Evolutionary conservation across 2,113 vertebrate species (phyloP).

Genomic region (Tachuris rubrigastra): DNA sequence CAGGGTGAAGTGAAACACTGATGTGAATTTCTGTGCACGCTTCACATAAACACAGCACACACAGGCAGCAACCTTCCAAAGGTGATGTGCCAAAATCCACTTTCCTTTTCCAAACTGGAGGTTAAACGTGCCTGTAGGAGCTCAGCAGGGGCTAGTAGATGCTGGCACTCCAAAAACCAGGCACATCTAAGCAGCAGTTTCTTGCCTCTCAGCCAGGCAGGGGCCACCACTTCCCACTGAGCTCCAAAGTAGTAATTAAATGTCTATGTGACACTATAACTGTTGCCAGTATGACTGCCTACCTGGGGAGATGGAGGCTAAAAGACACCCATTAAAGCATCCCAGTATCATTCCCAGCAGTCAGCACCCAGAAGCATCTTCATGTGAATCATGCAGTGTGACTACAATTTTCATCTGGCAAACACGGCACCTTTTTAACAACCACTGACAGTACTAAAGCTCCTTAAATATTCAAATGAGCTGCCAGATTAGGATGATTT

Average conservation of each 20-base stretch:
- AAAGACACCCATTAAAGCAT: rapidly evolving
- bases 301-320: not conserved
- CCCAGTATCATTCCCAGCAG: not conserved
- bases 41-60: not conserved
- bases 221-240: not conserved
- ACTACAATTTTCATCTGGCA: not conserved
- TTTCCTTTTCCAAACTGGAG: constrained; percentile 35
- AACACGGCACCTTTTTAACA: not conserved
- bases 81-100: constrained; percentile 21
- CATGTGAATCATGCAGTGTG: not conserved
- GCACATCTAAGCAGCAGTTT: not conserved
- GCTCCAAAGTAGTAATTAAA: not conserved
- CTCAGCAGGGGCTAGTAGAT: constrained; percentile 2
- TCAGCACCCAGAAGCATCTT: not conserved
- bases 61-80: not conserved
- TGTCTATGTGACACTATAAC: not conserved
- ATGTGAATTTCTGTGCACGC: not conserved
- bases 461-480: not conserved
- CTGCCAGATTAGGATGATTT: not conserved
- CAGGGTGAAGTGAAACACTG: not conserved
- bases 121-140: constrained; percentile 37
- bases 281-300: not conserved
- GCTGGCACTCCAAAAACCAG: not conserved
- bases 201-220: not conserved
- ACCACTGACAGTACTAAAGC: not conserved